Evolutionary conservation across 2,888 invertebrate species (phyloP).

Genomic region (Lasioglossum morio): DNA sequence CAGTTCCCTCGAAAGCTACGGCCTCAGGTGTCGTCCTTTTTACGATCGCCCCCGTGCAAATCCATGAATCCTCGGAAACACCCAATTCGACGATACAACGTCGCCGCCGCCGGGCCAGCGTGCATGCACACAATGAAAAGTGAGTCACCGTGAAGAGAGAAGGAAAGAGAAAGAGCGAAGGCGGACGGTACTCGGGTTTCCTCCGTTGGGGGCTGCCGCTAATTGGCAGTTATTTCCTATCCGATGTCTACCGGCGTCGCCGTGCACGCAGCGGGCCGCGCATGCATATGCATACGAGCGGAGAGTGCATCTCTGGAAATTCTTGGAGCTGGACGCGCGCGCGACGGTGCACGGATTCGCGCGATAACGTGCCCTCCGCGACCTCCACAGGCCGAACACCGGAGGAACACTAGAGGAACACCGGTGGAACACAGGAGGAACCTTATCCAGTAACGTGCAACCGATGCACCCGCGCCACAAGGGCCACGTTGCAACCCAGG

Average conservation of each 20-base stretch:
- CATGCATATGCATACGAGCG: conserved; percentile 68
- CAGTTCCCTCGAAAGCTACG: neutral
- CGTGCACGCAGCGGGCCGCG: conserved; percentile 60
- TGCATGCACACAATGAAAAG: conserved; percentile 47
- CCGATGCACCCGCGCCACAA: conserved; percentile 32
- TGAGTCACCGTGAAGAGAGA: conserved; percentile 56
- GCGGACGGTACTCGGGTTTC: conserved; percentile 51
- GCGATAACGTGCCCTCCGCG: conserved; percentile 67
- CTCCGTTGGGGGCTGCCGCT: conserved; percentile 60
- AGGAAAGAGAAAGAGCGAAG: conserved; percentile 1
- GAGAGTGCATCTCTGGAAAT: conserved; percentile 66
- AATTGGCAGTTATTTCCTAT: conserved; percentile 78
- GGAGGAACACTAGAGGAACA: no score
- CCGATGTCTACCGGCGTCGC: conserved; percentile 69
- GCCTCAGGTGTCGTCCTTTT: neutral
- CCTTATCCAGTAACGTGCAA: conserved; percentile 5
- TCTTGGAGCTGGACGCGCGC: conserved; percentile 50
- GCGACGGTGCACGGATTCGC: conserved; percentile 65
- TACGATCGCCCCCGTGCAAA: neutral
- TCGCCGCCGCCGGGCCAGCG: neutral
- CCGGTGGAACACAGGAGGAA: neutral
- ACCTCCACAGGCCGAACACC: conserved; percentile 37
- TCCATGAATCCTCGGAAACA: conserved; percentile 7
- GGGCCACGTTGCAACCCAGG: conserved; percentile 12
- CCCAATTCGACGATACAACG: neutral